Base-by-base conservation (phyloP, 2,888 invertebrate genomes). In the Mallateleia sp. region DNA sequence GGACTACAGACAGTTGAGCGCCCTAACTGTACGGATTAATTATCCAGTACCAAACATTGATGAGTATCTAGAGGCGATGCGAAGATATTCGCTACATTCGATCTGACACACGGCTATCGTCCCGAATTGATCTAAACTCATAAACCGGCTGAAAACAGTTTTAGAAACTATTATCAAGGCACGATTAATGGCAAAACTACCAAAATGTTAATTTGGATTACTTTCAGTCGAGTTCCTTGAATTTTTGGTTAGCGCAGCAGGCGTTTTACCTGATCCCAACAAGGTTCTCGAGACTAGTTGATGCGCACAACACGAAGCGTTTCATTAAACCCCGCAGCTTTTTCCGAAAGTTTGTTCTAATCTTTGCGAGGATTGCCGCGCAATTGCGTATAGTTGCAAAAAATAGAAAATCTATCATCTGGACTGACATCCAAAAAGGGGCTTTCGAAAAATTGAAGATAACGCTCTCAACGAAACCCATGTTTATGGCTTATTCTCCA, bases 1-100 rank as follows among this genome's bases (percentile, higher is more conserved):
- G 2, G 88, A 89, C 38, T 89, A 88, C 24, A 62, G 83, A 28
- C 18, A 64, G 6, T 47, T 75, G 6, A 88, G 85, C 38, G 75
- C 71, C 0, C 78, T 69, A 2, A 86, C 28, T 28, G 28, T 6
- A 28, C 28, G 28, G 28, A 28, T 28, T 6, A 28, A 28, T 28
- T 28, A 28, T 28, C 28, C 28, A 8, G 4, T 28, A 28, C 38
- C 38, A 2, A 38, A 38, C 38, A 80, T 9, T 64, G 58, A 58
- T n/a, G 58, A 58, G 56, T 45, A 64, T 11, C 15, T 64, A 1
- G 64, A 38, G 22, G 42, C 22, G 66, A 25, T 24, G 47, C 45
- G 8, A 66, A n/a, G 20, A 47, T 47, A 20, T 47, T 47, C 9
- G 20, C 47, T 5, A 47, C 20, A n/a, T 18, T 84, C 6, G 71